Conservation (phyloP, 2,888 invertebrate species). For the Drosophila aldrichi region DNA sequence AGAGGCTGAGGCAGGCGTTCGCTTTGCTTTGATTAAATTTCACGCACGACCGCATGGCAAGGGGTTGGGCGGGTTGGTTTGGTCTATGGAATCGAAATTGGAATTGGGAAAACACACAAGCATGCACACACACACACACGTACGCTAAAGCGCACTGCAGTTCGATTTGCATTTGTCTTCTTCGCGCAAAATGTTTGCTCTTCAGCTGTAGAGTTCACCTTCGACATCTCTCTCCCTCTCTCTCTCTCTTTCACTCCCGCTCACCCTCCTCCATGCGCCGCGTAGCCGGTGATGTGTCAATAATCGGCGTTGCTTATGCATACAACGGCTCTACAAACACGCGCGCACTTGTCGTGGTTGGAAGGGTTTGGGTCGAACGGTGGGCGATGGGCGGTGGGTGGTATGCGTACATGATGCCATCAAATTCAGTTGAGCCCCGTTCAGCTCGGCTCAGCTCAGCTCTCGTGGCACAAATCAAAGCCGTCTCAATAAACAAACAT, state of each 20-base stretch:
- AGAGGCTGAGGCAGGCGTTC: constrained; percentile 21
- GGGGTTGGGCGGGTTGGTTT: constrained; percentile 23
- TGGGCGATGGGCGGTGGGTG: neutral
- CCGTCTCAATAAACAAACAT: constrained; percentile 76
- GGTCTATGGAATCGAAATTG: constrained; percentile 41
- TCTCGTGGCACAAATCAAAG: constrained; percentile 68
- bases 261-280: constrained; percentile 14
- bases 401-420: constrained; percentile 19
- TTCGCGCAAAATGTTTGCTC: constrained; percentile 43
- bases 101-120: constrained; percentile 34
- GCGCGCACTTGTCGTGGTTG: constrained; percentile 69
- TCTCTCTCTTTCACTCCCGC: neutral
- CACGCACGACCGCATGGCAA: constrained; percentile 74
- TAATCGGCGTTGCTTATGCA: constrained; percentile 75
- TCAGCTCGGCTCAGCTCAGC: constrained; percentile 34
- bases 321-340: constrained; percentile 73
- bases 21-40: constrained; percentile 76
- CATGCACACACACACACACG: neutral
- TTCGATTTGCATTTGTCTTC: constrained; percentile 70
- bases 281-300: constrained; percentile 71
- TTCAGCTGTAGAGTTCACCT: constrained; percentile 35
- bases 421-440: constrained; percentile 51
- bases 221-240: neutral
- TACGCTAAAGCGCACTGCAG: constrained; percentile 33
- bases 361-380: neutral